Percentiles rank a stretch among this genome's conserved stretches.
phyloP scores from a whole-genome alignment of 2,113 vertebrate genomes.

The Paratilapia polleni region DNA sequence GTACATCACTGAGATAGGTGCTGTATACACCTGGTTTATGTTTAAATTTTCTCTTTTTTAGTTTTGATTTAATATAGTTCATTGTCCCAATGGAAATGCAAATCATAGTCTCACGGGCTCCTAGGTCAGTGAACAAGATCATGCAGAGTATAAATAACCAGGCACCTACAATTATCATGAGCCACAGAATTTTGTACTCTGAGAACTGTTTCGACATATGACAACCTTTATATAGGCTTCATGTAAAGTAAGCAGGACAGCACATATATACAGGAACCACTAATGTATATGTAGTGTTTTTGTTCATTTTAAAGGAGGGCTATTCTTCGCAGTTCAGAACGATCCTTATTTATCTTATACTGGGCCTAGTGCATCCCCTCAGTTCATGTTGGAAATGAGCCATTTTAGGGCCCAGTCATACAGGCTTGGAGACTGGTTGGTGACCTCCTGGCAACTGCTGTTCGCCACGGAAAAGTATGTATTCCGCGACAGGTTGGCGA shows the following conservation, averaged over 20 bases:
- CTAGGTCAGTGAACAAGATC: constrained; percentile 41
- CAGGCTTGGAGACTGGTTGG: too few species aligned
- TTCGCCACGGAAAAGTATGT: too few species aligned
- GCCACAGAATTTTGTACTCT: neutral
- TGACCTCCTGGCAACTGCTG: too few species aligned
- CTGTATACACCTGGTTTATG: constrained; percentile 1
- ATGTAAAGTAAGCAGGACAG: neutral
- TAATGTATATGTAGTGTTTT: neutral
- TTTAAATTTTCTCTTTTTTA: neutral
- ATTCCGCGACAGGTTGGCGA: too few species aligned
- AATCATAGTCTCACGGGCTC: constrained; percentile 39
- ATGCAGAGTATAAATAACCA: constrained; percentile 50
- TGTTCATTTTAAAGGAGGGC: neutral
- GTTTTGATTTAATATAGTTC: constrained; percentile 40
- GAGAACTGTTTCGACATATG: neutral
- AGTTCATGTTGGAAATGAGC: neutral
- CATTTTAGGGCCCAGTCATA: too few species aligned
- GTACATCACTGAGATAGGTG: neutral
- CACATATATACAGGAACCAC: neutral
- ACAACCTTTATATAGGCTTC: neutral
- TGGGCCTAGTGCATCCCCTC: too few species aligned
- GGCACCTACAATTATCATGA: neutral
- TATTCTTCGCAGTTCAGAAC: neutral
- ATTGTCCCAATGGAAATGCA: constrained; percentile 46
- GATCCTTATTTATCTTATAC: neutral